Base-by-base conservation (phyloP, 2,113 vertebrate species). In the Mustela nigripes region DNA sequence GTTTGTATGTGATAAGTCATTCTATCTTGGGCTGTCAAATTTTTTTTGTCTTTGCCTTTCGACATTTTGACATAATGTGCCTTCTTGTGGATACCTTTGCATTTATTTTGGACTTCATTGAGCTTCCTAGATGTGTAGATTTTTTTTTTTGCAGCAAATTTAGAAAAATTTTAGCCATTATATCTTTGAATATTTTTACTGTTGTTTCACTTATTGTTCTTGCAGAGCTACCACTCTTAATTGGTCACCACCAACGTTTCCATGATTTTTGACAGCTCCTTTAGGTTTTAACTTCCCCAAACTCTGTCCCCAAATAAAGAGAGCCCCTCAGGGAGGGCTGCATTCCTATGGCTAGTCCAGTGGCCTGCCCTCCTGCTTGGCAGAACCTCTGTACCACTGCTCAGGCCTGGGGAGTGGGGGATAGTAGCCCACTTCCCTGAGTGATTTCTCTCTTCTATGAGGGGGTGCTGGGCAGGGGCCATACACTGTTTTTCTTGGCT, bases 271-370 rank as follows among this genome's bases (percentile, higher is more conserved):
- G 50, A 89, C 10, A 84, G 71, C 26, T 83, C 7, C 12, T 89
- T 94, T 71, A 76, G 39, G 69, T 14, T 65, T 95, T 65, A 94
- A 93, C 26, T 93, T 95, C 12, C 50, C 69, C 11, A 89, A 67
- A 94, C 91, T 85, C 71, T 84, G 63, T 78, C 60, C 18, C 12
- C 42, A 88, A 83, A 62, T 76, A 63, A 84, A 79, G 26, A 53
- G 56, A 56, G 74, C n/a, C 21, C 50, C 82, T 78, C 69, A 69
- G 16, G 31, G 58, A 94, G 36, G 65, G 62, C 21, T 78, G 56
- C 11, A 91, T 81, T 62, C 67, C 73, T 93, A 45, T 31, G 50
- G n/a, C 53, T 67, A 10, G 65, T 63, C 45, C 63, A 74, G 74
- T 39, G 63, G 36, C 36, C 22, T 78, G 45, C 39, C 28, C 31